Conservation (phyloP, 1,140 invertebrate genomes). For the Drosophila virilis region DNA sequence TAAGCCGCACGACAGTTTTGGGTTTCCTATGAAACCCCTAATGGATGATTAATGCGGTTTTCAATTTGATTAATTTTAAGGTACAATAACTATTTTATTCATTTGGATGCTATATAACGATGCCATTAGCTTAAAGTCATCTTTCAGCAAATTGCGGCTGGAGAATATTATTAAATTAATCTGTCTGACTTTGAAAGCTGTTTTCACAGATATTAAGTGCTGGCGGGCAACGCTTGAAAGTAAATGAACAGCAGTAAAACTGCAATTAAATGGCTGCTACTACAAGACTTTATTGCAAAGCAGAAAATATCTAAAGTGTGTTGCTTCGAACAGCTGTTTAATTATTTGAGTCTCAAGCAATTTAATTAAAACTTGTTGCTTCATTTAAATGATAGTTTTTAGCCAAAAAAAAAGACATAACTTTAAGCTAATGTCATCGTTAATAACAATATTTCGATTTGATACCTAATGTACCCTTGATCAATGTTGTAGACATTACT, state of each 20-base stretch:
- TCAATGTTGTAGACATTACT: no score
- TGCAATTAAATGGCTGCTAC: conserved; percentile 1
- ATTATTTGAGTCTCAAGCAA: conserved; percentile 13
- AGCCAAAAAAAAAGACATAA: background rate
- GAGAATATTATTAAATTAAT: background rate
- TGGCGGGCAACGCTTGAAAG: background rate
- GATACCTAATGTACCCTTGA: no score
- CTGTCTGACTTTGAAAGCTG: background rate
- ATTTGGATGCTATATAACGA: background rate
- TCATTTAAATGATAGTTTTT: background rate
- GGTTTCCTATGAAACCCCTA: conserved; percentile 32
- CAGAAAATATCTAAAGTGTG: background rate
- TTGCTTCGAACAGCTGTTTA: conserved; percentile 24
- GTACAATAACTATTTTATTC: background rate
- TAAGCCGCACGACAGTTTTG: conserved; percentile 39
- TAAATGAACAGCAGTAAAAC: conserved; percentile 1
- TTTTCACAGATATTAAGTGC: background rate
- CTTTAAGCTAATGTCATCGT: background rate
- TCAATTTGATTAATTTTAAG: conserved; percentile 37
- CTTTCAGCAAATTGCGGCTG: no score
- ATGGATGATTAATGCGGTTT: conserved; percentile 62
- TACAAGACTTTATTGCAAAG: background rate
- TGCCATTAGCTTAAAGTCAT: background rate
- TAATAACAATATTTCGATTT: background rate
- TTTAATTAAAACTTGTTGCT: background rate